Conservation (phyloP, 1,140 invertebrate species). For the Zaprionus camerounensis region DNA sequence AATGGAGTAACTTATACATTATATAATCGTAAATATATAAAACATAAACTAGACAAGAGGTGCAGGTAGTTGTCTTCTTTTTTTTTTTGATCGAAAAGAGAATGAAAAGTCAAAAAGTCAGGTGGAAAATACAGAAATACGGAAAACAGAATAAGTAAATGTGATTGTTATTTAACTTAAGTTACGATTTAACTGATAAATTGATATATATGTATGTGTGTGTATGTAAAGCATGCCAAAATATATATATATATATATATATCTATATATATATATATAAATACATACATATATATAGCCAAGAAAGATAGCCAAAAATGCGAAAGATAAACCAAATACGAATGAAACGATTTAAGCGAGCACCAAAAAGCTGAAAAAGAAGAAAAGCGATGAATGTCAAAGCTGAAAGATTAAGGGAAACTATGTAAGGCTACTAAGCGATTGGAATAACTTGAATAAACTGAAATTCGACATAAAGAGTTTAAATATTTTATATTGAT, state of each 20-base stretch:
- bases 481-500: neutral
- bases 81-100: slow-evolving; percentile 57
- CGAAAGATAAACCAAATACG: slow-evolving; percentile 7
- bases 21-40: slow-evolving; percentile 45
- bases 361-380: neutral
- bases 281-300: slow-evolving; percentile 35
- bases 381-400: slow-evolving; percentile 22
- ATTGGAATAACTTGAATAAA: slow-evolving; percentile 52
- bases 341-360: slow-evolving; percentile 7
- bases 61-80: slow-evolving; percentile 37
- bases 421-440: slow-evolving; percentile 44
- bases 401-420: slow-evolving; percentile 34
- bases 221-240: slow-evolving; percentile 58
- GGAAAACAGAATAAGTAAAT: slow-evolving; percentile 73
- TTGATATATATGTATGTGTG: slow-evolving; percentile 66
- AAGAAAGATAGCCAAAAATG: slow-evolving; percentile 38
- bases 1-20: slow-evolving; percentile 42
- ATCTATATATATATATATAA: slow-evolving; percentile 17
- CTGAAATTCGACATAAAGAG: slow-evolving; percentile 46
- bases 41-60: slow-evolving; percentile 30
- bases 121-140: slow-evolving; percentile 23
- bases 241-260: neutral
- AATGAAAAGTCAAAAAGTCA: slow-evolving; percentile 11
- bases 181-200: slow-evolving; percentile 72
- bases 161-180: slow-evolving; percentile 83